These are phyloP conservation scores for Gonioctena quinquepunctata DNA, from an alignment of 1,140 invertebrate genomes.

Conservation along the genomic window DNA sequence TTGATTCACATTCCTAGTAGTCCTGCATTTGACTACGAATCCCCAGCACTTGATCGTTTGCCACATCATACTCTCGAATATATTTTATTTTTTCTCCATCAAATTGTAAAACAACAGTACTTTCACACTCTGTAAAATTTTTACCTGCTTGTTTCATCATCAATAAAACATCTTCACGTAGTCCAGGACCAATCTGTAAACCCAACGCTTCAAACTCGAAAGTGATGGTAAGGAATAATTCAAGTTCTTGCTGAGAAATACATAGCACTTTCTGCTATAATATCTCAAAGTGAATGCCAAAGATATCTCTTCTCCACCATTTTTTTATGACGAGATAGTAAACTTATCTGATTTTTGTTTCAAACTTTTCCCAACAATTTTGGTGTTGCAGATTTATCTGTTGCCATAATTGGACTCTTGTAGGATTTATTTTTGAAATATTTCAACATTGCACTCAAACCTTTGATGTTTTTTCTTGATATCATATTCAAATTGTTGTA, in stretches of 20 bases:
- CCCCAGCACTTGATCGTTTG: too few relatives aligned
- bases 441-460: too few relatives aligned
- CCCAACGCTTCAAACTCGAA: neutral
- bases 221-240: neutral
- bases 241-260: neutral
- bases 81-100: neutral
- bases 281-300: neutral
- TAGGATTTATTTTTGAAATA: neutral
- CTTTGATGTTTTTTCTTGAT: too few relatives aligned
- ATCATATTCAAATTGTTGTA: too few relatives aligned
- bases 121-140: neutral
- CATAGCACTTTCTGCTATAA: neutral
- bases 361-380: neutral
- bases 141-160: neutral
- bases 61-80: neutral
- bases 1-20: too few relatives aligned
- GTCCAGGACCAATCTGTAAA: neutral
- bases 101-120: neutral
- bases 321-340: neutral
- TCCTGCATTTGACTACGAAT: too few relatives aligned
- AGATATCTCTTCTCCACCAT: neutral
- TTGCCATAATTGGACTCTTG: neutral
- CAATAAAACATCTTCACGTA: neutral
- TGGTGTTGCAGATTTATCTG: neutral
- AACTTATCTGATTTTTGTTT: neutral